Evolutionary conservation across 2,797 vertebrate genomes (phyloP).

Genomic region (Spinus olivaceus): DNA sequence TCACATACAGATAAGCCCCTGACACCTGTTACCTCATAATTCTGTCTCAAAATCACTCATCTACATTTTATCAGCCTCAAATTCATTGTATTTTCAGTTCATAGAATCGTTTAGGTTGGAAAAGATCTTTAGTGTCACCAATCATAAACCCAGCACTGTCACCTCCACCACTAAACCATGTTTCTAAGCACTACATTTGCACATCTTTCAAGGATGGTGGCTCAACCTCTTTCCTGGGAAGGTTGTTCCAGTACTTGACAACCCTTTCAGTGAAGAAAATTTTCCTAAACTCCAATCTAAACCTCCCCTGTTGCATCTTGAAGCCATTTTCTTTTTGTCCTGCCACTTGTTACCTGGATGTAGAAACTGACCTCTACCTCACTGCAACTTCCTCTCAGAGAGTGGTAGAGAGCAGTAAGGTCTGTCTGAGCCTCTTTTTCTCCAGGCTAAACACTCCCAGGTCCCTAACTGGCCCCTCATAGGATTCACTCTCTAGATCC

Average conservation of each 20-base stretch:
- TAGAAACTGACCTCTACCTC: neutral
- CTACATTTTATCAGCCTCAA: neutral
- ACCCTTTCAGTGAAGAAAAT: neutral
- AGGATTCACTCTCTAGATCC: neutral
- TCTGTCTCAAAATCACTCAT: neutral
- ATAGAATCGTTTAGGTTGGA: neutral
- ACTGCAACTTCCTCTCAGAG: neutral
- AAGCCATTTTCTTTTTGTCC: neutral
- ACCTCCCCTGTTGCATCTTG: neutral
- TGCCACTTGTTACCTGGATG: neutral
- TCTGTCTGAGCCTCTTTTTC: neutral
- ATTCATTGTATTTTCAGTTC: neutral
- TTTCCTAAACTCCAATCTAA: neutral
- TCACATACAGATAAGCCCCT: neutral
- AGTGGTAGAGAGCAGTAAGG: neutral
- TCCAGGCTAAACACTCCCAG: neutral
- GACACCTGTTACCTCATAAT: neutral
- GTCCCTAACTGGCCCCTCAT: neutral
- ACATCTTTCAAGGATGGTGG: accelerated
- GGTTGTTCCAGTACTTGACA: neutral
- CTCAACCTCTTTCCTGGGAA: neutral
- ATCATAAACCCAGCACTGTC: neutral
- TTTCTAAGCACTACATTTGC: neutral
- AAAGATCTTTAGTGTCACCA: neutral
- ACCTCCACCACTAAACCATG: neutral